Percentiles rank a stretch among this genome's conserved stretches.
Conservation (phyloP, 2,113 vertebrate genomes). For the Cyanoderma ruficeps region DNA sequence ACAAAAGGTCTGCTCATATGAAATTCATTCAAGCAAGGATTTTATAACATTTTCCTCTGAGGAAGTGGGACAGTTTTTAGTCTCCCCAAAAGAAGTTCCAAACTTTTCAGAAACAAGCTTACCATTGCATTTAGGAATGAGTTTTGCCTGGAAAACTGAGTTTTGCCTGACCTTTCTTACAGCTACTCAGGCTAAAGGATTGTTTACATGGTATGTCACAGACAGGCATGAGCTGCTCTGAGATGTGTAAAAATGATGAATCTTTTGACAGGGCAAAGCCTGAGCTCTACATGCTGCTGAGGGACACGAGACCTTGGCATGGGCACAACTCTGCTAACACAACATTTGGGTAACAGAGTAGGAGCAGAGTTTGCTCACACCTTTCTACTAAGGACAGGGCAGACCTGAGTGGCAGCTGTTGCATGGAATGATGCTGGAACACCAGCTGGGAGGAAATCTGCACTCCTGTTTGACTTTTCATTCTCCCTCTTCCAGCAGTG, state of each 20-base stretch:
- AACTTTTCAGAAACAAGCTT: neutral
- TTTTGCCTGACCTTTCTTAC: neutral
- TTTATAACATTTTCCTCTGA: neutral
- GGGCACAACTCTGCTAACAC: neutral
- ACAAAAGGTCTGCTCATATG: neutral
- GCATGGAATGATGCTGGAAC: neutral
- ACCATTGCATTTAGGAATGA: neutral
- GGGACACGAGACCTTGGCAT: neutral
- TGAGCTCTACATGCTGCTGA: neutral
- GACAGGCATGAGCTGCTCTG: neutral
- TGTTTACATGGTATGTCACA: neutral
- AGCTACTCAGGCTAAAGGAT: neutral
- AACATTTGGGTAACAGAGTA: neutral
- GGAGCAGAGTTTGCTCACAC: neutral
- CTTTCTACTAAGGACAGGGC: neutral
- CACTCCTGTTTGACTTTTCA: neutral
- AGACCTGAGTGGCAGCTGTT: neutral
- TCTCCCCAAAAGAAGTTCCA: neutral
- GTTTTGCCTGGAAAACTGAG: neutral
- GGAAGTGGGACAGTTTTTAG: neutral
- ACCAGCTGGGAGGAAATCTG: neutral
- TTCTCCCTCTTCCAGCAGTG: neutral
- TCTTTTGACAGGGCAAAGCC: neutral
- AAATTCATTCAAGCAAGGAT: neutral
- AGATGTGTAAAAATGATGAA: neutral